Evolutionary conservation across 2,888 invertebrate genomes (phyloP).

Genomic region (Leptopilina myrica): DNA sequence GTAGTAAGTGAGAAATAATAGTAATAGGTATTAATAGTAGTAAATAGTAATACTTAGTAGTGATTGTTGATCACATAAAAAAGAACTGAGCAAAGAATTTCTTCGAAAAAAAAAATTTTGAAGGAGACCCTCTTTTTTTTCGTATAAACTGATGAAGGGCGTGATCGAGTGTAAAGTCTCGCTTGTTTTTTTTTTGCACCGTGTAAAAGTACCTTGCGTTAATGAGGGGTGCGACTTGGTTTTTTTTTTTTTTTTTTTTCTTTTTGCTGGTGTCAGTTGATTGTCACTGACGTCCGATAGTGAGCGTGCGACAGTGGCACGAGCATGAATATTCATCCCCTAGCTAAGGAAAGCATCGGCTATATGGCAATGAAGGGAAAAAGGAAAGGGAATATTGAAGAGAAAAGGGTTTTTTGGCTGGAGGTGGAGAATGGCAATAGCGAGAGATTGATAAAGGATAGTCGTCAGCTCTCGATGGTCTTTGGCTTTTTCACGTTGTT

Average conservation of each 20-base stretch:
- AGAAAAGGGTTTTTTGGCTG: conserved; percentile 40
- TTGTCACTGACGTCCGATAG: conserved; percentile 74
- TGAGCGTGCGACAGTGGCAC: conserved; percentile 68
- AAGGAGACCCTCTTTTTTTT: too few relatives aligned
- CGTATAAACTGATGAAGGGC: too few relatives aligned
- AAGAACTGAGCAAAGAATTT: too few relatives aligned
- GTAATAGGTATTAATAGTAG: too few relatives aligned
- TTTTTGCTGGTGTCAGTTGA: conserved; percentile 68
- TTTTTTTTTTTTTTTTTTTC: conserved; percentile 56
- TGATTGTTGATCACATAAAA: too few relatives aligned
- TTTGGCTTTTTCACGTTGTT: conserved; percentile 75
- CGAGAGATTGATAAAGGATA: conserved; percentile 75
- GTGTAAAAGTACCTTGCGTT: conserved; percentile 38
- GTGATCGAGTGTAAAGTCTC: neutral
- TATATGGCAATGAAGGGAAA: conserved; percentile 56
- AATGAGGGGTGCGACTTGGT: conserved; percentile 49
- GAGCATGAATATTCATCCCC: conserved; percentile 75
- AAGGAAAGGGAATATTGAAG: conserved; percentile 50
- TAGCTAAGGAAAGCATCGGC: conserved; percentile 67
- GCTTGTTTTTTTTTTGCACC: neutral
- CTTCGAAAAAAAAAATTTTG: too few relatives aligned
- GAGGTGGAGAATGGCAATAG: conserved; percentile 59
- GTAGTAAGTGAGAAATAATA: too few relatives aligned
- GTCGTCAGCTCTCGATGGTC: conserved; percentile 63
- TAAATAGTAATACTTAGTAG: too few relatives aligned